These are phyloP conservation scores for Pangasianodon hypophthalmus DNA, from an alignment of 2,113 vertebrate species.

Conservation along the genomic window DNA sequence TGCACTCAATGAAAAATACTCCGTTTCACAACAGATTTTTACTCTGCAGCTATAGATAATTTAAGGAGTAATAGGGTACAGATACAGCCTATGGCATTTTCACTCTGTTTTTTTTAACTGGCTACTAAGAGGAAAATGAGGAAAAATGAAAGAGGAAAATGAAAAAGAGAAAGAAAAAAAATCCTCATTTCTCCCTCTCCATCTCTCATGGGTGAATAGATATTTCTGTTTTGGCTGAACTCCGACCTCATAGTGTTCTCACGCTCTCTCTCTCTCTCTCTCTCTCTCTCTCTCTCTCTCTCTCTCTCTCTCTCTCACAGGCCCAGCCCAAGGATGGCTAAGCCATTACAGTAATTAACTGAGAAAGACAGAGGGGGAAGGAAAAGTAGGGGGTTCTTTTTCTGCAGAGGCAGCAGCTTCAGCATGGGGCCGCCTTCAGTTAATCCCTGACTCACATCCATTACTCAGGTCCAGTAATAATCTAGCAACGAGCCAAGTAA, in stretches of 20 bases:
- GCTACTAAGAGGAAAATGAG: too few species aligned
- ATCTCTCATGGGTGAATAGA: background rate
- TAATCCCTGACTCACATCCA: conserved; percentile 52
- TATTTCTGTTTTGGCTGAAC: conserved; percentile 46
- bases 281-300: conserved; percentile 1
- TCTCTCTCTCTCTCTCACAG: background rate
- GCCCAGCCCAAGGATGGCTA: conserved; percentile 27
- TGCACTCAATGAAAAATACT: background rate
- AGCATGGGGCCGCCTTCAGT: conserved; percentile 37
- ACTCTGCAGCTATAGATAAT: background rate
- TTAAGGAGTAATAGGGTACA: background rate
- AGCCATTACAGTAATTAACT: conserved; percentile 54
- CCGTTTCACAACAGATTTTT: conserved; percentile 12
- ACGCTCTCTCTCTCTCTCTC: background rate
- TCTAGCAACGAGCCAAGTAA: conserved; percentile 49
- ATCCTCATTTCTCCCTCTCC: background rate
- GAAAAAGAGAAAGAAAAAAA: too few species aligned
- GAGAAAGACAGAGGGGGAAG: conserved; percentile 34
- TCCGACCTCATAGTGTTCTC: conserved; percentile 36
- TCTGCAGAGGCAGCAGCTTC: conserved; percentile 53
- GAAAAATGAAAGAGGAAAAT: too few species aligned
- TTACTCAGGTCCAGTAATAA: conserved; percentile 51
- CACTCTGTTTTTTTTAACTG: too few species aligned
- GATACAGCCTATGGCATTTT: background rate
- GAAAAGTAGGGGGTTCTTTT: conserved; percentile 37